Percentiles rank a stretch among this genome's conserved stretches.
Evolutionary conservation across 2,797 vertebrate genomes (phyloP).

Genomic region (Sebastes goodei): DNA sequence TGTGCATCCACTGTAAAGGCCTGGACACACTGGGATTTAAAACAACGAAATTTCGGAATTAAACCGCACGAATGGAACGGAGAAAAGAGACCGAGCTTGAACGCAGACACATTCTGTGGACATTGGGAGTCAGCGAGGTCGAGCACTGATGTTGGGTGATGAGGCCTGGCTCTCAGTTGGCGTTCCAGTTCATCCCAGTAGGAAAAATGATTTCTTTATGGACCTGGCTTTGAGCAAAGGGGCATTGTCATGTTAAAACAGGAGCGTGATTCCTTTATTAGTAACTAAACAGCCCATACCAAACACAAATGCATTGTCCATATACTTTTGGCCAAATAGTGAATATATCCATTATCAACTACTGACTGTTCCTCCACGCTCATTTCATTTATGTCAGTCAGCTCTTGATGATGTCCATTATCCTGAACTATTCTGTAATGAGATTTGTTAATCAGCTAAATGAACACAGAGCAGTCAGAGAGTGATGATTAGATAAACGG

Average conservation of each 20-base stretch:
- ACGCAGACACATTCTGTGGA: not conserved
- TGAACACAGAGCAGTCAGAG: slow-evolving; percentile 8
- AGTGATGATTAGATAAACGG: slow-evolving; percentile 22
- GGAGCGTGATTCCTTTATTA: not conserved
- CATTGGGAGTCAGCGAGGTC: not conserved
- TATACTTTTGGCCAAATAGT: not conserved
- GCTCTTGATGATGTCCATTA: slow-evolving; percentile 7
- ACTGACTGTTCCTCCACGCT: not conserved
- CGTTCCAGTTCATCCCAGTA: not conserved
- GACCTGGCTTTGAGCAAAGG: not conserved
- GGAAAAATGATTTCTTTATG: not conserved
- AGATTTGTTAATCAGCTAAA: slow-evolving; percentile 17
- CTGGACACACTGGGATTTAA: not conserved
- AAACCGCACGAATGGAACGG: too few species aligned
- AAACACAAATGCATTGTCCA: not conserved
- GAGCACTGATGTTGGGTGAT: not conserved
- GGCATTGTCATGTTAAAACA: not conserved
- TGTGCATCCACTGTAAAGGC: not conserved
- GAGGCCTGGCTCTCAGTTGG: not conserved
- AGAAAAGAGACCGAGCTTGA: not conserved
- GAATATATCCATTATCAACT: not conserved
- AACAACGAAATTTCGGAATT: not conserved
- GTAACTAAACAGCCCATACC: not conserved
- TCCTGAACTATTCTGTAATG: not conserved
- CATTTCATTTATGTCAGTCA: slow-evolving; percentile 20